Percentiles rank a stretch among this genome's conserved stretches.
Conservation (phyloP, 2,797 vertebrate genomes). For the Siniperca obscura region DNA sequence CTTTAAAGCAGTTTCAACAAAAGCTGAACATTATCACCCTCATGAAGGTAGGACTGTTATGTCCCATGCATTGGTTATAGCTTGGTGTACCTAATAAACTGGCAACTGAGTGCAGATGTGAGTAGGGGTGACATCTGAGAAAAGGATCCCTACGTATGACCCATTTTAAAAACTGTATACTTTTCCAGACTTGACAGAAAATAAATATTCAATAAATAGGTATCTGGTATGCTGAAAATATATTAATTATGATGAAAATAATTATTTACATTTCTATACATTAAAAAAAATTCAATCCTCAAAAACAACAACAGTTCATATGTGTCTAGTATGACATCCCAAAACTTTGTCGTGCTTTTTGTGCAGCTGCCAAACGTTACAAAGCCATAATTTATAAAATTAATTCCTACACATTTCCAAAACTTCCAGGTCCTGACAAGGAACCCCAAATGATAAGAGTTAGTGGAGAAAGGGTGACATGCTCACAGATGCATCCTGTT, state of each 20-base stretch:
- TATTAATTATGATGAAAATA: too few relatives aligned
- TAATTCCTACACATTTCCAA: not conserved
- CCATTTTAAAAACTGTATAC: not conserved
- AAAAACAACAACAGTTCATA: not conserved
- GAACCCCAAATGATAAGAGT: not conserved
- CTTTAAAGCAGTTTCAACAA: not conserved
- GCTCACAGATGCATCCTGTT: slow-evolving; percentile 78
- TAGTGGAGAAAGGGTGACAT: slow-evolving; percentile 13
- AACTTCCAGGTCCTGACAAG: not conserved
- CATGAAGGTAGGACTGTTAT: not conserved
- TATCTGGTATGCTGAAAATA: not conserved
- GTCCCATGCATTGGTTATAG: not conserved
- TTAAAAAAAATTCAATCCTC: not conserved
- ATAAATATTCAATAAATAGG: not conserved
- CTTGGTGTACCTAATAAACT: not conserved
- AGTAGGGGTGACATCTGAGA: not conserved
- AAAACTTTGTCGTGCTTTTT: not conserved
- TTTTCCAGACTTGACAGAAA: not conserved
- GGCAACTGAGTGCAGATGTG: not conserved
- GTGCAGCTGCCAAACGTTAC: not conserved
- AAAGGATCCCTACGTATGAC: not conserved
- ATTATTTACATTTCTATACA: too few relatives aligned
- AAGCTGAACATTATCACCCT: too few relatives aligned
- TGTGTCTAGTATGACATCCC: not conserved
- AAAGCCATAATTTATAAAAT: not conserved